Evolutionary conservation across 2,797 vertebrate species (phyloP).

Genomic region (Dicrostonyx torquatus): DNA sequence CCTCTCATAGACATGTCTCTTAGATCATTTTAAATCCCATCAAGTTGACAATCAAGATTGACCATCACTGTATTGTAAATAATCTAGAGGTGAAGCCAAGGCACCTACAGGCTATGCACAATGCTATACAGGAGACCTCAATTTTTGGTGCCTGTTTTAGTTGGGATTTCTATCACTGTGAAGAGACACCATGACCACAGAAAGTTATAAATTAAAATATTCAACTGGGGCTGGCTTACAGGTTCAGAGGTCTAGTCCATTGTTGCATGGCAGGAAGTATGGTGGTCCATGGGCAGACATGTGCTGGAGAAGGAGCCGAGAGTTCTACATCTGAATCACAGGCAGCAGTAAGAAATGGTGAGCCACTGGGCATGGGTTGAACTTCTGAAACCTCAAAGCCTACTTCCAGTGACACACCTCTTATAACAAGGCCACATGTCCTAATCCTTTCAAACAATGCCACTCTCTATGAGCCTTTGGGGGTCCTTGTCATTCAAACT

Average conservation of each 20-base stretch:
- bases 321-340: neutral
- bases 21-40: neutral
- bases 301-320: neutral
- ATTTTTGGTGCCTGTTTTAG: neutral
- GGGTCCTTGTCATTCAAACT: neutral
- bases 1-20: neutral
- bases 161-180: neutral
- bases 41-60: neutral
- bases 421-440: no score
- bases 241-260: neutral
- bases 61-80: neutral
- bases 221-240: neutral
- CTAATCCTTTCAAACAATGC: neutral
- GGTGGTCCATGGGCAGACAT: neutral
- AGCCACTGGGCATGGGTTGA: neutral
- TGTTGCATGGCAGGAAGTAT: neutral
- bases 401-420: neutral
- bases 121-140: neutral
- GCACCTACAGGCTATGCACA: neutral
- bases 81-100: neutral
- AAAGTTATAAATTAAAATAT: neutral
- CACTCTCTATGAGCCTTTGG: no score
- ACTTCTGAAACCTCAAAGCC: neutral
- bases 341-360: neutral
- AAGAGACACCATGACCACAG: neutral